Evolutionary conservation across 1,140 invertebrate species (phyloP).

Genomic region (Caenorhabditis brenneri): DNA sequence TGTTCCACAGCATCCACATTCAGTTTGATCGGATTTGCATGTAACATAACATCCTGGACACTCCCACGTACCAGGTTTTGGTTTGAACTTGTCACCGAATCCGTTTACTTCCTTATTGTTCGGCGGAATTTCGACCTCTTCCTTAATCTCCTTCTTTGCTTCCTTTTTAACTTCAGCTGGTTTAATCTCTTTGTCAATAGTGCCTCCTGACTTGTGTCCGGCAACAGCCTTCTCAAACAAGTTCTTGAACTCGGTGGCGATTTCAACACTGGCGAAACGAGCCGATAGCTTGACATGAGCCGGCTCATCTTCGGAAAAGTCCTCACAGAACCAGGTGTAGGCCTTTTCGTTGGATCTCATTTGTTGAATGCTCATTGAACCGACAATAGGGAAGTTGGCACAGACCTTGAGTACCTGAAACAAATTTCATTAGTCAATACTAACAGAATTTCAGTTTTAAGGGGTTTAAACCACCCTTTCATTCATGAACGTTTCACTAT

Average conservation of each 20-base stretch:
- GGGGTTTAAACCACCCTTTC: too few relatives aligned
- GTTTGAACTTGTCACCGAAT: conserved; percentile 33
- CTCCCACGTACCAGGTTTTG: background rate
- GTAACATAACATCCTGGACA: background rate
- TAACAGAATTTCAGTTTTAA: too few relatives aligned
- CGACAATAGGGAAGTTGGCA: conserved; percentile 48
- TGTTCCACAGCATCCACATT: background rate
- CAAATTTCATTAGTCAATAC: background rate
- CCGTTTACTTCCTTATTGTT: background rate
- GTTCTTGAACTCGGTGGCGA: conserved; percentile 38
- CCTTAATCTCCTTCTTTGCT: conserved; percentile 5
- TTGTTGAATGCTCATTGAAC: conserved; percentile 34
- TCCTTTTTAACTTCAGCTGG: background rate
- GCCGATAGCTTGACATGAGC: conserved; percentile 43
- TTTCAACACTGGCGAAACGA: conserved; percentile 19
- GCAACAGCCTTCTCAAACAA: background rate
- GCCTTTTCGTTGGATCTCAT: conserved; percentile 50
- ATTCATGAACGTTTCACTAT: background rate
- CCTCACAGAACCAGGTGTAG: conserved; percentile 42
- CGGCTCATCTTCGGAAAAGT: conserved; percentile 43
- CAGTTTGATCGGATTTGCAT: background rate
- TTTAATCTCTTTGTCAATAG: background rate
- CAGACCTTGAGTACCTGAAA: conserved; percentile 50
- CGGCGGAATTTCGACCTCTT: background rate
- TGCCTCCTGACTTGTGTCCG: background rate